Evolutionary conservation across 2,113 vertebrate species (phyloP).

Genomic region (Seriola quinqueradiata): DNA sequence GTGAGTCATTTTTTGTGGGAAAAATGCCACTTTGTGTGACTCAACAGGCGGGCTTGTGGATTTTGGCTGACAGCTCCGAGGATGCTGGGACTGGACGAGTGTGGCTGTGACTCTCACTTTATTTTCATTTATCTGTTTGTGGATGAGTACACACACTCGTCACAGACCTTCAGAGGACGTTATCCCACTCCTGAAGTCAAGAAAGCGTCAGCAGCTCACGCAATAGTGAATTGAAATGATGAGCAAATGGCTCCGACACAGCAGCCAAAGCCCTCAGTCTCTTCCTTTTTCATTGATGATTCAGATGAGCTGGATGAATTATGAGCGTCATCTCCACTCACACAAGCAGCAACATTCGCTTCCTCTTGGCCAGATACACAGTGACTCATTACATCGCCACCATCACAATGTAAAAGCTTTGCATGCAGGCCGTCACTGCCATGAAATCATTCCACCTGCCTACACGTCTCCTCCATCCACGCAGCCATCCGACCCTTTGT

Average conservation of each 20-base stretch:
- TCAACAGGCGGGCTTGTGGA: conserved; percentile 41
- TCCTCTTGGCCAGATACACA: conserved; percentile 18
- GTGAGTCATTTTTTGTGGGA: conserved; percentile 56
- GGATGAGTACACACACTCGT: conserved; percentile 52
- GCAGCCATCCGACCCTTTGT: background rate
- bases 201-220: conserved; percentile 13
- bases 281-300: conserved; percentile 56
- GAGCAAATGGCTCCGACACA: conserved; percentile 54
- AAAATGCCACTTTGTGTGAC: conserved; percentile 52
- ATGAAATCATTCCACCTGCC: conserved; percentile 50
- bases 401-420: conserved; percentile 33
- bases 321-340: conserved; percentile 37
- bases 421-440: conserved; percentile 2
- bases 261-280: conserved; percentile 37
- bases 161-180: conserved; percentile 40
- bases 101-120: conserved; percentile 42
- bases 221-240: conserved; percentile 39
- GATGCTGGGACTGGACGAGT: conserved; percentile 16
- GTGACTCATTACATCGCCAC: conserved; percentile 50
- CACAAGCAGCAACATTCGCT: conserved; percentile 9
- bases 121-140: conserved; percentile 60
- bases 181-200: conserved; percentile 43
- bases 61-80: conserved; percentile 37
- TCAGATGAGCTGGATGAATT: conserved; percentile 49
- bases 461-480: conserved; percentile 20